Percentiles rank a stretch among this genome's conserved stretches.
Evolutionary conservation across 2,113 vertebrate species (phyloP).

Genomic region (Chrysemys picta): DNA sequence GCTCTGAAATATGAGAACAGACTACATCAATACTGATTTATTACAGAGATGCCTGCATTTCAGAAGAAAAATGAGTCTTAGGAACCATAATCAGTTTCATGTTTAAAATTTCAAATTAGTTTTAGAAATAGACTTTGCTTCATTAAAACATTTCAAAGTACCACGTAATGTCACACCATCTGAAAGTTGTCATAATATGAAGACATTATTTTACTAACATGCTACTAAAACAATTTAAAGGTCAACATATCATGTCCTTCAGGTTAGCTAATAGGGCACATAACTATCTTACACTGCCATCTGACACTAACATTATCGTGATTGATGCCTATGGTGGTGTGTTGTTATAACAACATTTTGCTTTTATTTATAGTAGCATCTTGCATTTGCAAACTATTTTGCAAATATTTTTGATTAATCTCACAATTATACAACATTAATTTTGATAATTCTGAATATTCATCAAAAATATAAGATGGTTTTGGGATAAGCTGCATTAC

Average conservation of each 20-base stretch:
- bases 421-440: background rate
- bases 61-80: background rate
- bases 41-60: background rate
- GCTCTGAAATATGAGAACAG: conserved; percentile 76
- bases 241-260: background rate
- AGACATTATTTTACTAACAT: background rate
- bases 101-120: background rate
- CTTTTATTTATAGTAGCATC: background rate
- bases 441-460: background rate
- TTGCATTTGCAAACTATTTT: background rate
- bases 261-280: background rate
- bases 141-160: background rate
- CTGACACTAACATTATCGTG: background rate
- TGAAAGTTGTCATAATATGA: background rate
- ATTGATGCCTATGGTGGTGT: background rate
- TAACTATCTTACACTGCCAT: background rate
- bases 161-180: background rate
- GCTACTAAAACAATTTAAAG: background rate
- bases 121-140: background rate
- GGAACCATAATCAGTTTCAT: background rate
- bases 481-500: background rate
- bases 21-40: background rate
- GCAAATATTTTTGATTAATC: background rate
- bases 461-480: background rate
- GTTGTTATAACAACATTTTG: background rate